These are phyloP conservation scores for cattle (Bos taurus) DNA, from an alignment of 2,113 vertebrate species.

Conservation along the genomic window DNA sequence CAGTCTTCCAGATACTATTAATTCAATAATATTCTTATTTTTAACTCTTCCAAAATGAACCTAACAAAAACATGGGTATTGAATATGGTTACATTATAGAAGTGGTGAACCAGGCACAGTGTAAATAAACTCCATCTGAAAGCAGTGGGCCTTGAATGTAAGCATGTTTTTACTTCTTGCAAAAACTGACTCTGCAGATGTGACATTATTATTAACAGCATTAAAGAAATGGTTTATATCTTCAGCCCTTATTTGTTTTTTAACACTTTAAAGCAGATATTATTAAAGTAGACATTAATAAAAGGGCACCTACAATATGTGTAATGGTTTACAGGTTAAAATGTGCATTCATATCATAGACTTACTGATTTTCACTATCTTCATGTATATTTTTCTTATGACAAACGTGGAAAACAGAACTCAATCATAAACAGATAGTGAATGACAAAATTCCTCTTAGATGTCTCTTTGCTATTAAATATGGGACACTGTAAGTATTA, in stretches of 20 bases:
- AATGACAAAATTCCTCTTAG: neutral
- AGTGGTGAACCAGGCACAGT: neutral
- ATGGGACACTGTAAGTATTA: neutral
- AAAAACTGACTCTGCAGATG: neutral
- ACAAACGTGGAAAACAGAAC: neutral
- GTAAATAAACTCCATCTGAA: neutral
- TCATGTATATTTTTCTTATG: neutral
- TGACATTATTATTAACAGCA: neutral
- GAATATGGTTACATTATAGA: neutral
- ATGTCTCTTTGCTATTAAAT: neutral
- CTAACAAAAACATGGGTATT: neutral
- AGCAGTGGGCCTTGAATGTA: neutral
- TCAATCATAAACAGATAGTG: neutral
- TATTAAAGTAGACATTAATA: neutral
- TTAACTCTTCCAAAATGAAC: neutral
- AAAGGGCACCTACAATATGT: neutral
- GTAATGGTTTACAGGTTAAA: neutral
- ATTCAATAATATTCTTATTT: neutral
- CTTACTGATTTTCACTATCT: neutral
- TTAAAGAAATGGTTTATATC: neutral
- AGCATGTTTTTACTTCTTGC: neutral
- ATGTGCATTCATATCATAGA: neutral
- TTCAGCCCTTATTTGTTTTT: neutral
- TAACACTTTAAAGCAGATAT: neutral
- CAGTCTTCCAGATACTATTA: neutral